phyloP scores from a whole-genome alignment of 2,888 invertebrate species.

The Caenorhabditis parvicauda region DNA sequence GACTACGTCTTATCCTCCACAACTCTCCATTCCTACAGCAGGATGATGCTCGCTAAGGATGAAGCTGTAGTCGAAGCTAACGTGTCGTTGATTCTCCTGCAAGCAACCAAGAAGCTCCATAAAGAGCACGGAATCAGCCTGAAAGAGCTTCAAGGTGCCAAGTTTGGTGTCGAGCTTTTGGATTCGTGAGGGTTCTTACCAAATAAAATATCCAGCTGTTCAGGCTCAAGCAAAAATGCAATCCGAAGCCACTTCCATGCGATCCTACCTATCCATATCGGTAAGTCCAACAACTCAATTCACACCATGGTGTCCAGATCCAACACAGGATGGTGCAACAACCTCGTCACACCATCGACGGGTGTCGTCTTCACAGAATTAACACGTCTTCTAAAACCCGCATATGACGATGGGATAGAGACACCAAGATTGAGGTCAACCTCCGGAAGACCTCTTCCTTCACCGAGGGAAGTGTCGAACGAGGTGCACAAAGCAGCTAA shows the following conservation, averaged over 20 bases:
- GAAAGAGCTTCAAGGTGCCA: constrained; percentile 10
- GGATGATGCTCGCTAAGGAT: constrained; percentile 54
- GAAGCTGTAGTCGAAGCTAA: constrained; percentile 49
- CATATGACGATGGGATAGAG: constrained; percentile 51
- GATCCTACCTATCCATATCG: constrained; percentile 51
- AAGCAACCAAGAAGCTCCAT: constrained; percentile 29
- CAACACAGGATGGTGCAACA: constrained; percentile 60
- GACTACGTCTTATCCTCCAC: too few relatives aligned
- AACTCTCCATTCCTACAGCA: constrained; percentile 36
- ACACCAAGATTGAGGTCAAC: constrained; percentile 39
- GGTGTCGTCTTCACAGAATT: constrained; percentile 54
- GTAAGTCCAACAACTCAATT: constrained; percentile 1
- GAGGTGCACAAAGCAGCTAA: constrained; percentile 72
- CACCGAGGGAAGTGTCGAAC: constrained; percentile 81
- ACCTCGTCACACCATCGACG: constrained; percentile 44
- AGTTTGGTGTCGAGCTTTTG: constrained; percentile 15
- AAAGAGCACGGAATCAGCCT: constrained; percentile 2
- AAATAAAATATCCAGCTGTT: neutral
- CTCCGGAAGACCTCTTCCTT: constrained; percentile 72
- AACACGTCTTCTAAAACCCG: constrained; percentile 49
- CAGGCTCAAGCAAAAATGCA: constrained; percentile 22
- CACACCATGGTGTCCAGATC: constrained; percentile 22
- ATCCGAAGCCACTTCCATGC: constrained; percentile 50
- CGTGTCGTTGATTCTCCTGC: constrained; percentile 47
- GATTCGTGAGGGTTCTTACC: neutral